Evolutionary conservation across 1,140 invertebrate genomes (phyloP).

Genomic region (Nebria ingens): DNA sequence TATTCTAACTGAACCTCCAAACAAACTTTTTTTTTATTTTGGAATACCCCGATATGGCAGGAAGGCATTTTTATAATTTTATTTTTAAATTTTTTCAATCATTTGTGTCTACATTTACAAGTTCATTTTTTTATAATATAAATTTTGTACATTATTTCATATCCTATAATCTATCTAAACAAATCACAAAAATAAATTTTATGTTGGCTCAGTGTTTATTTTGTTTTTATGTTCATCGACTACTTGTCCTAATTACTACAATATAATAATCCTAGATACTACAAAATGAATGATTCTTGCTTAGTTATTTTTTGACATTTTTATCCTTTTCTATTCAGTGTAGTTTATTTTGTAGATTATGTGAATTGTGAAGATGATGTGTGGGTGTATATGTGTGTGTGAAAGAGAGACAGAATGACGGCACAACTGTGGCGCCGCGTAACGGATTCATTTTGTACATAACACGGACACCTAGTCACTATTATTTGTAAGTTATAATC

Average conservation of each 20-base stretch:
- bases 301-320: not conserved
- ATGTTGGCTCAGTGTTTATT: conserved; percentile 26
- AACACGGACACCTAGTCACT: conserved; percentile 2
- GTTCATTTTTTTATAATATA: conserved; percentile 29
- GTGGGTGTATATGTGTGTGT: not conserved
- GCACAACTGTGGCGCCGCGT: not conserved
- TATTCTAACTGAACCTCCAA: conserved; percentile 13
- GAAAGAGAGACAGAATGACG: not conserved
- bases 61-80: conserved; percentile 35
- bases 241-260: not conserved
- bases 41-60: conserved; percentile 34
- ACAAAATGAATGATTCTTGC: not conserved
- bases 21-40: conserved; percentile 18
- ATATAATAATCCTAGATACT: not conserved
- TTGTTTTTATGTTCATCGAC: not conserved
- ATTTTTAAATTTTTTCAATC: conserved; percentile 28
- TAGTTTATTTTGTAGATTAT: not conserved
- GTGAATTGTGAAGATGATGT: too few relatives aligned
- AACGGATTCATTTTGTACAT: not conserved
- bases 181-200: conserved; percentile 36
- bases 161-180: conserved; percentile 31
- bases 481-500: too few relatives aligned
- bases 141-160: conserved; percentile 37
- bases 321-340: too few relatives aligned
- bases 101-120: conserved; percentile 32